Evolutionary conservation across 2,888 invertebrate genomes (phyloP), one percentile per base, ranked within the genome.

Genomic region (Ennomos erosarius): DNA sequence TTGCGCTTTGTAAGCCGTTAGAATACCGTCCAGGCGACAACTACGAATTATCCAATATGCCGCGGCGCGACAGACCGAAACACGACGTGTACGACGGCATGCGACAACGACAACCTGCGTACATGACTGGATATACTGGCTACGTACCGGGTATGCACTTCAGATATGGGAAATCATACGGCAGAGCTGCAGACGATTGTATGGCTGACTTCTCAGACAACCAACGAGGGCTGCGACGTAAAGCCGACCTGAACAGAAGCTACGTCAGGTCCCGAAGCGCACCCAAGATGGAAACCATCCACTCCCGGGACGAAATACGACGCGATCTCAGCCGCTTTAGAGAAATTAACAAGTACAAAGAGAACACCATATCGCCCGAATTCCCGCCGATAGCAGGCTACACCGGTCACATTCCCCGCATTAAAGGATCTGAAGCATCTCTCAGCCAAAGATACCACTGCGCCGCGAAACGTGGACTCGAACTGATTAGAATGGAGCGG

Each of bases 331-430:
- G 81, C 68, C 86, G 93, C 66, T 93, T 93, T 68, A 87, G 88
- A 61, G 92, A 93, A 71, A 93, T 90, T 62, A 90, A 90, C 64
- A 93, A 91, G 76, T 93, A 90, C 76, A 93, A 92, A 91, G 95
- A 94, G 71, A 94, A 94, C 81, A 92, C 94, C 64, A 92, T 94
- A 78, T 94, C 95, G 8, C 93, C 95, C 0, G 95, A 95, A 75
- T 93, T 93, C 70, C 95, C 95, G 13, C 95, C 95, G 11, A 95
- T 95, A 70, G 94, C 95, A 0, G 95, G 96, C 9, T 95, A 96
- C 81, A 95, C 96, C 0, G 96, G 95, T 4, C 95, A 95, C 77
- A 95, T 96, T 61, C 95, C 95, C 4, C 91, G 95, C 45, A 94
- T 95, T 51, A 94, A 93, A 74, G 94, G 95, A 10, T 93, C 93